Conservation (phyloP, 2,888 invertebrate genomes). For the Nasonia oneida region DNA sequence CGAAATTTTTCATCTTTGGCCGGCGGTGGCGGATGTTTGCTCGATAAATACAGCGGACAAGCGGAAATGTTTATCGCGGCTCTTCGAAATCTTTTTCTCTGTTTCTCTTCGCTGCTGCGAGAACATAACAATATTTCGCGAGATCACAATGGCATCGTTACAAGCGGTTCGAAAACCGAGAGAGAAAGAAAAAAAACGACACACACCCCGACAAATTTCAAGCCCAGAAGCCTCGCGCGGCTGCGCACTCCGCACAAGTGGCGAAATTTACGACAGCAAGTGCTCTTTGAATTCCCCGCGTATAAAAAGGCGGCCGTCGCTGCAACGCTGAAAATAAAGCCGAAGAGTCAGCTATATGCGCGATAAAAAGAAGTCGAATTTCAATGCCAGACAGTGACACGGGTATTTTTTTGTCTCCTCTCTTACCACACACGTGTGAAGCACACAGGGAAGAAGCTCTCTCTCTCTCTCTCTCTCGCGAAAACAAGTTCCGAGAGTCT, state of each 20-base stretch:
- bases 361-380: constrained; percentile 58
- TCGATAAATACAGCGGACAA: not conserved
- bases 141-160: constrained; percentile 17
- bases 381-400: constrained; percentile 52
- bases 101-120: not conserved
- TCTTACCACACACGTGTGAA: not conserved
- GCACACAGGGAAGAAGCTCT: constrained; percentile 27
- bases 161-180: not conserved
- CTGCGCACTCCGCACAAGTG: not conserved
- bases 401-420: constrained; percentile 47
- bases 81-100: not conserved
- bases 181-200: not conserved
- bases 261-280: constrained; percentile 18
- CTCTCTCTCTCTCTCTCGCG: constrained; percentile 19
- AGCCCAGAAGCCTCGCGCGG: not conserved
- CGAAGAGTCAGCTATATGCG: constrained; percentile 17
- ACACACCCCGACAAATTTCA: not conserved
- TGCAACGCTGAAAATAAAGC: constrained; percentile 24
- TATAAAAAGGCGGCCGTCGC: constrained; percentile 6
- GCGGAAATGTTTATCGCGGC: too few species aligned
- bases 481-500: constrained; percentile 50
- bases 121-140: not conserved
- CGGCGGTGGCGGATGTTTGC: not conserved
- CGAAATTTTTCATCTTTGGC: not conserved
- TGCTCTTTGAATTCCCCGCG: constrained; percentile 18